A percentile compares a stretch with the other conserved stretches of the same genome.
These are phyloP conservation scores for Sinopyrophorus schimmeli DNA, from an alignment of 2,888 invertebrate genomes.

Conservation along the genomic window DNA sequence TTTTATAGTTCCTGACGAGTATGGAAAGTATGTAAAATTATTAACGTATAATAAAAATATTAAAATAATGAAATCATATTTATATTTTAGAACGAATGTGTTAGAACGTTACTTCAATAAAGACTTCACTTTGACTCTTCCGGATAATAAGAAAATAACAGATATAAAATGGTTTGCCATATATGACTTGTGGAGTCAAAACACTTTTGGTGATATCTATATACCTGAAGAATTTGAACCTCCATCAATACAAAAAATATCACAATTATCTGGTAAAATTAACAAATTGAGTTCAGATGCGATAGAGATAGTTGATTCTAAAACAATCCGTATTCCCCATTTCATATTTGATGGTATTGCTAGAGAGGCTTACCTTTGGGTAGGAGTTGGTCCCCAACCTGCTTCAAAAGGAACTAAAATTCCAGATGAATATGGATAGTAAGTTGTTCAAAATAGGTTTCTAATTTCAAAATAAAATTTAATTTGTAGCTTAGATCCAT, in stretches of 20 bases:
- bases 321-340: slow-evolving; percentile 75
- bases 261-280: slow-evolving; percentile 61
- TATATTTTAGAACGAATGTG: slow-evolving; percentile 73
- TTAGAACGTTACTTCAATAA: slow-evolving; percentile 83
- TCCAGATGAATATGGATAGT: slow-evolving; percentile 93
- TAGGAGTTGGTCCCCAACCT: slow-evolving; percentile 86
- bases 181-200: slow-evolving; percentile 84
- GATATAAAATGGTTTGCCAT: slow-evolving; percentile 89
- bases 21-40: slow-evolving; percentile 70
- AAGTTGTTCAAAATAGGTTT: slow-evolving; percentile 56
- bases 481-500: slow-evolving; percentile 74
- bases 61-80: not conserved
- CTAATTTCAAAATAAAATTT: too few relatives aligned
- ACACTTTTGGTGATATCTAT: slow-evolving; percentile 87
- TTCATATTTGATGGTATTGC: slow-evolving; percentile 79
- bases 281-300: slow-evolving; percentile 72
- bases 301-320: slow-evolving; percentile 78
- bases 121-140: slow-evolving; percentile 78
- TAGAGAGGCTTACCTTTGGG: slow-evolving; percentile 82
- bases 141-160: slow-evolving; percentile 83
- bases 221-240: slow-evolving; percentile 90
- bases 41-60: not conserved
- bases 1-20: slow-evolving; percentile 87
- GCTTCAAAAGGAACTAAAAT: slow-evolving; percentile 79
- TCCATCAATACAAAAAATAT: slow-evolving; percentile 68